A percentile compares a stretch with the other conserved stretches of the same genome.
phyloP scores from a whole-genome alignment of 1,140 invertebrate species.

The Calycopis cecrops region DNA sequence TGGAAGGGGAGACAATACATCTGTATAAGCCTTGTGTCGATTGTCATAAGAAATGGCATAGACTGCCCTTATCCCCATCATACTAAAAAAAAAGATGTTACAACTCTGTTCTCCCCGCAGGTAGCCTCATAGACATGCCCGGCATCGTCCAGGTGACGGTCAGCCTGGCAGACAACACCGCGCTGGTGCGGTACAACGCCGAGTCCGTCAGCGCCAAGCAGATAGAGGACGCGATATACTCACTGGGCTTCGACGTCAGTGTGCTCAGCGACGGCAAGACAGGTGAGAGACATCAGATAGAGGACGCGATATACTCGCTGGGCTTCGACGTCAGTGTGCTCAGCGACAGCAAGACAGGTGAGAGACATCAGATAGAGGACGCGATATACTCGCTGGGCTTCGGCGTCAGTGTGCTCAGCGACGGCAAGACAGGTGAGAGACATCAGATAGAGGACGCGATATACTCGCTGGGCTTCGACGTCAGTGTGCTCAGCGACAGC shows the following conservation, averaged over 20 bases:
- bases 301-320: slow-evolving; percentile 81
- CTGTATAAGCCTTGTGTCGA: too few species aligned
- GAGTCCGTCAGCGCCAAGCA: slow-evolving; percentile 69
- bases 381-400: too few species aligned
- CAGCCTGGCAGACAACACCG: slow-evolving; percentile 77
- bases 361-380: too few species aligned
- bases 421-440: too few species aligned
- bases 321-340: slow-evolving; percentile 81
- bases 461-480: too few species aligned
- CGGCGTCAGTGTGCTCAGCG: too few species aligned
- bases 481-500: too few species aligned
- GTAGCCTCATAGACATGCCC: slow-evolving; percentile 74
- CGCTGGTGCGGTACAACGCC: slow-evolving; percentile 73
- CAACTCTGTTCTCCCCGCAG: slow-evolving; percentile 37
- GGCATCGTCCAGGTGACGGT: slow-evolving; percentile 78
- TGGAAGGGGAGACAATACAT: too few species aligned
- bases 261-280: slow-evolving; percentile 49
- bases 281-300: slow-evolving; percentile 72
- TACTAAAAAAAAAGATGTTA: too few species aligned
- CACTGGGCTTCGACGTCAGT: slow-evolving; percentile 83
- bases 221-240: slow-evolving; percentile 79
- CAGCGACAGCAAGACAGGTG: slow-evolving; percentile 32
- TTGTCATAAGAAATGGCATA: too few species aligned
- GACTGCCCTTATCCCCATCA: too few species aligned
- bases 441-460: too few species aligned